Evolutionary conservation across 2,113 vertebrate genomes (phyloP), one percentile per base, ranked within the genome.

Genomic region (Spheniscus mendiculus): DNA sequence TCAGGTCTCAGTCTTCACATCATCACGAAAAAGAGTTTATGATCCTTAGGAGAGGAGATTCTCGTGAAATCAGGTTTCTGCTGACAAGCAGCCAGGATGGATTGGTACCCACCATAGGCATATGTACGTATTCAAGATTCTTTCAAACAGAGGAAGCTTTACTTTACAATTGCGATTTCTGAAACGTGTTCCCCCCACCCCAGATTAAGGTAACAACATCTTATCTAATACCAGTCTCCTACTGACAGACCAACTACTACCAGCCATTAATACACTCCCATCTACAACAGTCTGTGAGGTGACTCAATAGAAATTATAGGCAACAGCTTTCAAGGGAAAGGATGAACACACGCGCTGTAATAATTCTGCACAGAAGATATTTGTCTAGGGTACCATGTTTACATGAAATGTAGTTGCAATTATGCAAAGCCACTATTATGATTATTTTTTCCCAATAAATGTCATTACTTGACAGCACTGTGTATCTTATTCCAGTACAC

Each of bases 331-430:
- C 47, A 45, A 45, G 47, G 42, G 19, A 12, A 73, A 59, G 30
- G 38, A 55, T 38, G 61, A 85, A 62, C 20, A 56, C 7, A 27
- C 8, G n/a, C 0, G 1, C 70, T 61, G 73, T 13, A 80, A 9
- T 19, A 90, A 34, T 49, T 36, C 44, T 45, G 47, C 55, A 78
- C 23, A 61, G 14, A 63, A 79, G 14, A 9, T 23, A 61, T 4
- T 73, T 71, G 47, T 17, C 42, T 22, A 44, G 72, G 20, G 29
- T 45, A 49, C 36, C 11, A 18, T 8, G 6, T 72, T 76, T 61
- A 77, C 40, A 42, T 53, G 74, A 97, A 88, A 91, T 45, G 30
- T 27, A 63, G 83, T 34, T 84, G 47, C 59, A 89, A 79, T 82
- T 87, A 89, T 30, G 38, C 58, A 76, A 87, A 70, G 61, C 40